These are phyloP conservation scores for Ormia ochracea DNA, from an alignment of 2,888 invertebrate species.

Conservation along the genomic window DNA sequence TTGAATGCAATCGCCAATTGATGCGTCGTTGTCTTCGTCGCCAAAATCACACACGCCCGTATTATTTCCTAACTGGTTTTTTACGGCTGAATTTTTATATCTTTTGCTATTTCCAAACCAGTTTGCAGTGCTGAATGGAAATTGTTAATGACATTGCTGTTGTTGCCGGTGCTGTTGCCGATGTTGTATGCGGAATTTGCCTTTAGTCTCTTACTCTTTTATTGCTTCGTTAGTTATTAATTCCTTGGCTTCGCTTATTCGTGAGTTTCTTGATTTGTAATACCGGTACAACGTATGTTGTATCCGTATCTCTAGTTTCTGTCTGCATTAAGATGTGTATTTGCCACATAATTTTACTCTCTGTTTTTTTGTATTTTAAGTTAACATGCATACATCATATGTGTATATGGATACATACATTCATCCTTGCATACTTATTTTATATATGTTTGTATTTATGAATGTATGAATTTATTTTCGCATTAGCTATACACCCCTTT, in stretches of 20 bases:
- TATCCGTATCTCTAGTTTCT: slow-evolving; percentile 28
- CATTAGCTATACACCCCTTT: slow-evolving; percentile 12
- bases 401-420: too few species aligned
- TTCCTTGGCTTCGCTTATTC: slow-evolving; percentile 19
- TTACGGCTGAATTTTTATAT: slow-evolving; percentile 65
- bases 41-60: slow-evolving; percentile 66
- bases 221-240: slow-evolving; percentile 19
- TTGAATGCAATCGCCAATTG: slow-evolving; percentile 64
- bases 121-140: slow-evolving; percentile 69
- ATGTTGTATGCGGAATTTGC: slow-evolving; percentile 51
- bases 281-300: slow-evolving; percentile 27
- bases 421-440: too few species aligned
- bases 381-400: background rate
- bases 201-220: slow-evolving; percentile 17
- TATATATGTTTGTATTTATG: background rate
- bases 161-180: slow-evolving; percentile 17
- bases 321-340: slow-evolving; percentile 43
- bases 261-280: slow-evolving; percentile 18
- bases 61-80: slow-evolving; percentile 66
- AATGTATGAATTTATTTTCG: background rate
- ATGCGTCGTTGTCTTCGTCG: slow-evolving; percentile 63
- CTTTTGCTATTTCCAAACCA: slow-evolving; percentile 66
- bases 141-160: slow-evolving; percentile 35
- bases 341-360: slow-evolving; percentile 16
- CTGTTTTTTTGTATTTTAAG: background rate